Conservation (phyloP, 37 sponge, comb jelly and placozoan species). For the Beroe ovata region DNA sequence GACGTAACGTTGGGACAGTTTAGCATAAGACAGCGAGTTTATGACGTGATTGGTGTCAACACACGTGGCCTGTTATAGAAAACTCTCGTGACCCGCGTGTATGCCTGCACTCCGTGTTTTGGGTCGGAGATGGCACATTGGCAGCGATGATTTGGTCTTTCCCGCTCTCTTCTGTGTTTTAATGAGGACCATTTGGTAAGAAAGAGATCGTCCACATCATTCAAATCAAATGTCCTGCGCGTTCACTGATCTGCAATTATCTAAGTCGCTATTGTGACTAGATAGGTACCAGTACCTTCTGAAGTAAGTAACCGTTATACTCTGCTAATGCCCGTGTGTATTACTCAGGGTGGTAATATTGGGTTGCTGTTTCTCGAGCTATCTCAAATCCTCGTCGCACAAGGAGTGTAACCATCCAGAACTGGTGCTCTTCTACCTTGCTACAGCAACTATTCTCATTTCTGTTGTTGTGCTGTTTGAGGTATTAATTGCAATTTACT, state of each 20-base stretch:
- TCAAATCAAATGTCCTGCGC: no score
- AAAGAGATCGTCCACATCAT: background rate
- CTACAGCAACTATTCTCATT: constrained; percentile 17
- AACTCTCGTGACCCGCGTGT: no score
- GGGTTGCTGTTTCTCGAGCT: background rate
- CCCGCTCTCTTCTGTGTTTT: constrained; percentile 21
- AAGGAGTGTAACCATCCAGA: constrained; percentile 1
- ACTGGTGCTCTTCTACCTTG: constrained; percentile 20
- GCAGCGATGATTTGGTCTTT: constrained; percentile 42
- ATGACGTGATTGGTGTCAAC: no score
- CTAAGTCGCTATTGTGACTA: no score
- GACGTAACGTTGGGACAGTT: no score
- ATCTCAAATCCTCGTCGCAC: background rate
- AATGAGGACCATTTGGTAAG: background rate
- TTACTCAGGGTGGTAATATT: constrained; percentile 28
- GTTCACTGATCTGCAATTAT: no score
- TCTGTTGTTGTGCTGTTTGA: background rate
- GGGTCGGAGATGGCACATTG: constrained; percentile 46
- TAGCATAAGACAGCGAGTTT: no score
- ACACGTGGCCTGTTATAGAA: no score
- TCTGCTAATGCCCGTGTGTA: no score
- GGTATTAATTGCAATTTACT: no score
- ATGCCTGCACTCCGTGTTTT: constrained; percentile 28
- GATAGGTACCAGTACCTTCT: no score
- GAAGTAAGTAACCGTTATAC: no score